Percentiles rank a stretch among this genome's conserved stretches.
Evolutionary conservation across 1,140 invertebrate genomes (phyloP).

Genomic region (Nomia melanderi): DNA sequence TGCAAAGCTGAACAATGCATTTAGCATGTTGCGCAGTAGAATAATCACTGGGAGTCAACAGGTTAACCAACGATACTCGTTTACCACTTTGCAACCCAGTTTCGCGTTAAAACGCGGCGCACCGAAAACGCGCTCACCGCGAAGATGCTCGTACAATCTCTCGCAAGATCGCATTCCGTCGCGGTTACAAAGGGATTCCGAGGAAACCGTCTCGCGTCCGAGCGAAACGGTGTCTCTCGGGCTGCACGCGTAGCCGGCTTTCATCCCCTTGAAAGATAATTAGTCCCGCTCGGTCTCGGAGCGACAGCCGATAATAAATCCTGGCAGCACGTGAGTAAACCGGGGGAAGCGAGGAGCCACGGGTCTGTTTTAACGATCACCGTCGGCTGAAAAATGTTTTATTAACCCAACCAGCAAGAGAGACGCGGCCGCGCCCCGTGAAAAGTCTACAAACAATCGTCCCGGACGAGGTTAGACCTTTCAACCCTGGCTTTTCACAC

Average conservation of each 20-base stretch:
- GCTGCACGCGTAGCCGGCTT: background rate
- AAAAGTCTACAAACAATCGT: conserved; percentile 50
- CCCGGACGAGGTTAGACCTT: background rate
- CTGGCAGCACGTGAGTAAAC: conserved; percentile 58
- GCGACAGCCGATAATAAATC: conserved; percentile 58
- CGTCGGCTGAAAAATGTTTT: too few species aligned
- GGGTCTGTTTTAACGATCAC: conserved; percentile 55
- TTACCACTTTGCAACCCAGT: conserved; percentile 40
- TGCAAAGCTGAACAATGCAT: too few species aligned
- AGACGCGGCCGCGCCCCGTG: conserved; percentile 9
- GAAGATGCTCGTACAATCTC: background rate
- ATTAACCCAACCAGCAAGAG: background rate
- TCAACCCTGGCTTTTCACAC: background rate
- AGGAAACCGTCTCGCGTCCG: background rate
- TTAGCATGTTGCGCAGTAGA: too few species aligned
- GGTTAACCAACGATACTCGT: conserved; percentile 42
- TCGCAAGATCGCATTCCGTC: background rate
- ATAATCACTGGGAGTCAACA: background rate
- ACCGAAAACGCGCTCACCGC: background rate
- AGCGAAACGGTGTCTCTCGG: conserved; percentile 31
- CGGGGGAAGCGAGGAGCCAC: conserved; percentile 30
- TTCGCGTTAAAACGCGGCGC: conserved; percentile 7
- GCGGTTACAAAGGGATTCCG: conserved; percentile 43
- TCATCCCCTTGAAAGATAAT: conserved; percentile 58
- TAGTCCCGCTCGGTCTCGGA: conserved; percentile 16